Base-by-base conservation (phyloP, 2,113 vertebrate genomes). In the Geococcyx californianus region DNA sequence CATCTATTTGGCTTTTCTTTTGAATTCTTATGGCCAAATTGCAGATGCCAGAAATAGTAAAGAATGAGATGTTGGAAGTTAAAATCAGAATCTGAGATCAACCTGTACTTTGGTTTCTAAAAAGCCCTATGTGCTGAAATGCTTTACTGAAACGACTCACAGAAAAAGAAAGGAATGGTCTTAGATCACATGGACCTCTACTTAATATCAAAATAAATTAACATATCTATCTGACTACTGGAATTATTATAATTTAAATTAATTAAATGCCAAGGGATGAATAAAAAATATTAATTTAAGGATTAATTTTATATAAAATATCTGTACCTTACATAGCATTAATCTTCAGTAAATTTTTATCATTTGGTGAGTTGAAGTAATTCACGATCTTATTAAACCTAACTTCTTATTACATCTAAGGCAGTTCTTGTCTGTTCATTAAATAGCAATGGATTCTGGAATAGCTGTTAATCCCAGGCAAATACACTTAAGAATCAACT, bases 401-500 rank as follows among this genome's bases (percentile, higher is more conserved):
- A 74, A 49, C n/a, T 83, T 63, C 40, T 55, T 85, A 51, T 56
- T 79, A 72, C 55, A 62, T 59, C 54, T 88, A 52, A 89, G 58
- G 29, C 38, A 47, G 33, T 76, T 81, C 60, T 92, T 94, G 77
- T 66, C 82, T 76, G 78, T 87, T 96, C 92, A 90, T 95, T 94
- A 96, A 95, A 94, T 73, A 94, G 11, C 69, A 95, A 38, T 62
- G 31, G 42, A 40, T 94, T 93, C 84, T 78, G 68, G 52, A 95
- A 80, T 17, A 87, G 63, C 70, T 92, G 70, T 77, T 96, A 97
- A 96, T 97, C 94, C 90, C 47, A 93, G 15, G 66, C 66, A 62
- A 96, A 84, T 93, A 95, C 51, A 58, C 90, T 95, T 93, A 93
- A 90, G 93, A 93, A 90, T 96, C 90, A 88, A 82, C 77, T 86